These are phyloP conservation scores for Neopelma chrysocephalum DNA, from an alignment of 2,797 vertebrate species.

Conservation along the genomic window DNA sequence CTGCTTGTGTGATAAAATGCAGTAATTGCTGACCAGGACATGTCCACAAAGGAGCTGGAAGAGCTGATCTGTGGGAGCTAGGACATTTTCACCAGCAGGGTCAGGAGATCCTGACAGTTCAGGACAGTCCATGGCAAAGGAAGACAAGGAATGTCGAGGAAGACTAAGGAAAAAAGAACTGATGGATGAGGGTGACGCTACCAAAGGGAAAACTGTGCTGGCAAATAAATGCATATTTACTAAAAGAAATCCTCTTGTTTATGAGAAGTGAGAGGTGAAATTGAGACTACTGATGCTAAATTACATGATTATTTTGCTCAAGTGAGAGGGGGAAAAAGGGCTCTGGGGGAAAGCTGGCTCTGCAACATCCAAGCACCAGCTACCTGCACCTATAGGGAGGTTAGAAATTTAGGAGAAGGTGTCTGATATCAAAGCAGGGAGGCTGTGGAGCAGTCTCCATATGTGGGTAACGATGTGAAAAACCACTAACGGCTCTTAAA, in stretches of 20 bases:
- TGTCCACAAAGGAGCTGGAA: background rate
- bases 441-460: conserved; percentile 23
- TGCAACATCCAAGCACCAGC: background rate
- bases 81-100: background rate
- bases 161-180: background rate
- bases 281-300: background rate
- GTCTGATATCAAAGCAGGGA: conserved; percentile 43
- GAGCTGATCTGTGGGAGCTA: background rate
- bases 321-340: background rate
- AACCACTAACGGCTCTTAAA: conserved; percentile 63
- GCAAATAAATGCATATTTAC: conserved; percentile 18
- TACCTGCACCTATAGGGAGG: background rate
- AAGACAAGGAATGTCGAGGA: background rate
- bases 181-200: background rate
- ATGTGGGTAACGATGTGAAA: conserved; percentile 54
- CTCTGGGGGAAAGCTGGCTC: background rate
- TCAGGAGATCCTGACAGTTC: conserved; percentile 42
- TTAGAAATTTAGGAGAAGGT: conserved; percentile 12
- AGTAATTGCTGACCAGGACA: conserved; percentile 43
- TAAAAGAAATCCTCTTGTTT: background rate
- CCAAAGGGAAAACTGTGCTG: background rate
- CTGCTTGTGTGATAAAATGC: conserved; percentile 41
- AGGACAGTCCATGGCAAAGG: background rate
- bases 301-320: background rate
- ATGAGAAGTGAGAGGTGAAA: background rate